Base-by-base conservation (phyloP, 2,888 invertebrate genomes). In the Camponotus fellah region DNA sequence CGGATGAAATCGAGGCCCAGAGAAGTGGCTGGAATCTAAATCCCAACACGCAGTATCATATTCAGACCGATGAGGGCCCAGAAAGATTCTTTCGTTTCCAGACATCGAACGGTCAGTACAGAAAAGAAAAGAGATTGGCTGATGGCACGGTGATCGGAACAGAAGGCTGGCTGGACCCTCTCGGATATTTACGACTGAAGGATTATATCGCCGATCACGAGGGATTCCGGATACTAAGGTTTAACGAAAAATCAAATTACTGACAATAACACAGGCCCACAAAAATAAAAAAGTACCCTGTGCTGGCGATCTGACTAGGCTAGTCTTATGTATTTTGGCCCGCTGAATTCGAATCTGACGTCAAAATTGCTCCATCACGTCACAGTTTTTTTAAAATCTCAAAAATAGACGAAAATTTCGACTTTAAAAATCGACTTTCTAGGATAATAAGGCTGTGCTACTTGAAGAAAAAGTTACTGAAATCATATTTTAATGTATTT, bases 1-100 rank as follows among this genome's bases (percentile, higher is more conserved):
- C 93, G 81, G 93, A 92, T 80, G 92, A 94, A 88, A 93, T 94
- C 89, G 94, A 94, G 91, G 94, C 94, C 53, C 92, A 94, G 84
- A 92, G 90, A 86, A 94, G 95, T 90, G 96, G 96, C 62, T 97
- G 97, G 95, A 97, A 97, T 92, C 96, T 96, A 79, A 91, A 92
- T 85, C 95, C 96, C 17, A 96, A 96, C 71, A 97, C 97, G 84
- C 98, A 98, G 95, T 98, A 98, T 95, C 98, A 98, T 95, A 98
- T 98, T 91, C 98, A 98, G 95, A 98, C 98, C 14, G 98, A 98
- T 92, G 98, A 98, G 94, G 98, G 98, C n/a, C 97, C 98, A 32
- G 98, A 98, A 94, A 96, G 98, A 76, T 98, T 97, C 95, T 98
- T 98, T 95, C 96, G 97, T 88, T 98, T 97, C 95, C 98, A 98